phyloP scores from a whole-genome alignment of 2,113 vertebrate genomes.

The Anguilla rostrata region DNA sequence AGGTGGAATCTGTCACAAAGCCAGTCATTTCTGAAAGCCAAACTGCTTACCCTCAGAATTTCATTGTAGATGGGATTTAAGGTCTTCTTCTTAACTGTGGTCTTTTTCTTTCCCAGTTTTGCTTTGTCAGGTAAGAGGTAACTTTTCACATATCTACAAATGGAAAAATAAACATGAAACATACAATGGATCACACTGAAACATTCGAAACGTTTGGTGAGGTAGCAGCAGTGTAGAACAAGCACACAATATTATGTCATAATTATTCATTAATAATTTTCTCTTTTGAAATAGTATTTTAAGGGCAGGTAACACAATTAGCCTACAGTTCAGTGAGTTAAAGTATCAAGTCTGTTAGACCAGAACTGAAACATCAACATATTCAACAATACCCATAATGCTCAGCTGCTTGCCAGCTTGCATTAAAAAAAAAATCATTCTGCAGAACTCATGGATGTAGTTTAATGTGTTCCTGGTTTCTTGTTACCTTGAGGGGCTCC shows the following conservation, averaged over 20 bases:
- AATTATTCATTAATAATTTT: background rate
- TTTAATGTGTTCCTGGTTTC: no score
- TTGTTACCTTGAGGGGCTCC: no score
- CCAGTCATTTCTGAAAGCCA: background rate
- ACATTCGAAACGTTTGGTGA: background rate
- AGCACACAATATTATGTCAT: background rate
- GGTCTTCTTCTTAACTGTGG: conserved; percentile 86
- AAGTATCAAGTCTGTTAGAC: no score
- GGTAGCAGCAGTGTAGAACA: background rate
- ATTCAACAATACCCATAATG: no score
- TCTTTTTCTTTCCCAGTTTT: conserved; percentile 91
- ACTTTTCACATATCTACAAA: conserved; percentile 86
- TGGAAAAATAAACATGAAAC: background rate
- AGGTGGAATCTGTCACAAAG: background rate
- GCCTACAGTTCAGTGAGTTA: no score
- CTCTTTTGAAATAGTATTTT: background rate
- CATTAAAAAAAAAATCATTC: no score
- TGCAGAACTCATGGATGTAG: no score
- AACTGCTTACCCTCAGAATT: conserved; percentile 76
- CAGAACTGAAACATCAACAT: no score
- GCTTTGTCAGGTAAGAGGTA: conserved; percentile 89
- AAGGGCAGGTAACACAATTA: no score
- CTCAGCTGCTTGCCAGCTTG: no score
- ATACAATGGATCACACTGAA: background rate
- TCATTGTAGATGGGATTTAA: conserved; percentile 89